Evolutionary conservation across 1,140 invertebrate genomes (phyloP).

Genomic region (Leptoteleia sp.): DNA sequence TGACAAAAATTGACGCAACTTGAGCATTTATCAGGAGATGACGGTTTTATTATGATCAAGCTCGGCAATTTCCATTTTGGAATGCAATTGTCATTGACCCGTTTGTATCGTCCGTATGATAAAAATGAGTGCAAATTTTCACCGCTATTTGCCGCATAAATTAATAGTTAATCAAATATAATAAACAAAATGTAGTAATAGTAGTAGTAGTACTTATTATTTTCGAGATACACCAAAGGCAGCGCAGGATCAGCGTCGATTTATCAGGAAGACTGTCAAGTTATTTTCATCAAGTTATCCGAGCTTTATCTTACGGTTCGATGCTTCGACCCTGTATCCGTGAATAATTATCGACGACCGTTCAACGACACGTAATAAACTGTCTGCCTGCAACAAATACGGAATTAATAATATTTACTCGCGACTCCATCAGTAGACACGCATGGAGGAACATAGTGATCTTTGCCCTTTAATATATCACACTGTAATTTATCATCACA

Average conservation of each 20-base stretch:
- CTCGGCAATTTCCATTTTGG: too few relatives aligned
- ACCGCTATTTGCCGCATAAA: too few relatives aligned
- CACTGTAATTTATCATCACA: conserved; percentile 47
- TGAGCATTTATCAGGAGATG: too few relatives aligned
- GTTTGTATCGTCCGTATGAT: too few relatives aligned
- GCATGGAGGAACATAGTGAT: conserved; percentile 58
- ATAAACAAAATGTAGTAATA: too few relatives aligned
- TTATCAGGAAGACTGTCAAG: conserved; percentile 56
- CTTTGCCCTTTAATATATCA: conserved; percentile 59
- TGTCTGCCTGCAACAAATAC: conserved; percentile 57
- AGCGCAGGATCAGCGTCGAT: conserved; percentile 40
- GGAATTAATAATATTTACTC: conserved; percentile 65
- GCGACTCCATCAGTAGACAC: conserved; percentile 45
- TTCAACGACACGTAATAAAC: conserved; percentile 67
- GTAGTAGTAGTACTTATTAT: too few relatives aligned
- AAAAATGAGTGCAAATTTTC: too few relatives aligned
- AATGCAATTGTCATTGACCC: too few relatives aligned
- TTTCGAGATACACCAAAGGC: too few relatives aligned
- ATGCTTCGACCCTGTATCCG: conserved; percentile 66
- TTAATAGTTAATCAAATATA: too few relatives aligned
- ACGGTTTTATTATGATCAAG: too few relatives aligned
- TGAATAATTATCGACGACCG: conserved; percentile 65
- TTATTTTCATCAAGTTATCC: conserved; percentile 66
- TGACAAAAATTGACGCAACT: too few relatives aligned
- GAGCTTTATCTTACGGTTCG: conserved; percentile 63